phyloP scores from a whole-genome alignment of 1,140 invertebrate species.

The Panagrolaimus sp. region DNA sequence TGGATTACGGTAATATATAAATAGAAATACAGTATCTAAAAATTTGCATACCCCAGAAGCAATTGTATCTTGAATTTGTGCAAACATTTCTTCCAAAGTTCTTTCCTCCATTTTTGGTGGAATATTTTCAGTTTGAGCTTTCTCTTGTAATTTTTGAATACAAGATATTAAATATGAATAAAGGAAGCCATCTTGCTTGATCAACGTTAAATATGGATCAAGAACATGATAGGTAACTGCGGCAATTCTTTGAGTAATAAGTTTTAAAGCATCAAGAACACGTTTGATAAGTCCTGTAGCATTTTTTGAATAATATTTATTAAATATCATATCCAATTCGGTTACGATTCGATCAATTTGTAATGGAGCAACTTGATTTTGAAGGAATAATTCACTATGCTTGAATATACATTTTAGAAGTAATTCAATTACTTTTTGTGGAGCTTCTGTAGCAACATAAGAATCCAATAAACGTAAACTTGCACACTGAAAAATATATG shows the following conservation, averaged over 20 bases:
- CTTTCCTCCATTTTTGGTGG: background rate
- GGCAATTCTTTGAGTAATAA: background rate
- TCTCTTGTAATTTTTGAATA: background rate
- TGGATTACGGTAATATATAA: too few species aligned
- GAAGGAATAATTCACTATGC: background rate
- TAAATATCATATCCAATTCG: background rate
- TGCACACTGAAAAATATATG: background rate
- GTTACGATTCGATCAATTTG: background rate
- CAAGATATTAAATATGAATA: background rate
- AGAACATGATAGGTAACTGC: background rate
- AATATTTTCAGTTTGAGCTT: background rate
- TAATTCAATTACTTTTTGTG: background rate
- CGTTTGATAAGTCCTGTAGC: background rate
- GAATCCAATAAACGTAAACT: background rate
- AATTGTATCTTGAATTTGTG: background rate
- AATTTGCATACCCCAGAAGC: background rate
- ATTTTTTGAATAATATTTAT: background rate
- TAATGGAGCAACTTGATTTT: background rate
- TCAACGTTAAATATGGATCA: background rate
- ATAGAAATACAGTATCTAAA: background rate
- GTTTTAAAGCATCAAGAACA: background rate
- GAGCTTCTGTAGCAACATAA: background rate
- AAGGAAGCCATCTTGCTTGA: background rate
- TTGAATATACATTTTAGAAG: constrained; percentile 7
- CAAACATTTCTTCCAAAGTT: constrained; percentile 4